Evolutionary conservation across 2,113 vertebrate genomes (phyloP).

Genomic region (Istiophorus platypterus): DNA sequence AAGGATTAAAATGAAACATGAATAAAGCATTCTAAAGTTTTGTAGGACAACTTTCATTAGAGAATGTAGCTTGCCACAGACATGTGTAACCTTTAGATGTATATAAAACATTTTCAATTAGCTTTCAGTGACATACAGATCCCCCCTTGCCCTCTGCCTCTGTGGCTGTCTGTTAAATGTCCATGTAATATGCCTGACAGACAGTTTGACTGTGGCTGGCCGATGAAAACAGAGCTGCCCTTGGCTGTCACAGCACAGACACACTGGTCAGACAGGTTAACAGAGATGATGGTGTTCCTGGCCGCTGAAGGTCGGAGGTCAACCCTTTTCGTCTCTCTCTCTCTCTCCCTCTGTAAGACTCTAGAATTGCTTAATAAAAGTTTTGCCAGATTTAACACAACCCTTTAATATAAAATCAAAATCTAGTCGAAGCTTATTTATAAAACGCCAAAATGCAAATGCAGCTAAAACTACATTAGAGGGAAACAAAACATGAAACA

Average conservation of each 20-base stretch:
- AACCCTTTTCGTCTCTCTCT: background rate
- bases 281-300: slow-evolving; percentile 6
- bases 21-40: background rate
- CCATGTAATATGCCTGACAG: slow-evolving; percentile 9
- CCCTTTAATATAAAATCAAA: background rate
- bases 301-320: slow-evolving; percentile 19
- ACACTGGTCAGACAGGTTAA: slow-evolving; percentile 18
- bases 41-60: too few relatives aligned
- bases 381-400: background rate
- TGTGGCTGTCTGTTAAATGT: background rate
- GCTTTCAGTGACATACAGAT: background rate
- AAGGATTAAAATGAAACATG: too few relatives aligned
- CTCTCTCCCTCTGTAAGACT: background rate
- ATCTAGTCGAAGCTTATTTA: background rate
- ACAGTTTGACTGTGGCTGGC: slow-evolving; percentile 8
- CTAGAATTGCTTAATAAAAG: background rate
- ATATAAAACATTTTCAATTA: background rate
- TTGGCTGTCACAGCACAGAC: slow-evolving; percentile 7
- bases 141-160: background rate
- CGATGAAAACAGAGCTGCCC: slow-evolving; percentile 19
- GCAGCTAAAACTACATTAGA: background rate
- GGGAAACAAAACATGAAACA: background rate
- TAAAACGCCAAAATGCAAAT: background rate
- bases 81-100: background rate
- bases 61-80: background rate